Percentiles rank a stretch among this genome's conserved stretches.
phyloP scores from a whole-genome alignment of 2,113 vertebrate species.

The Dipodomys spectabilis region DNA sequence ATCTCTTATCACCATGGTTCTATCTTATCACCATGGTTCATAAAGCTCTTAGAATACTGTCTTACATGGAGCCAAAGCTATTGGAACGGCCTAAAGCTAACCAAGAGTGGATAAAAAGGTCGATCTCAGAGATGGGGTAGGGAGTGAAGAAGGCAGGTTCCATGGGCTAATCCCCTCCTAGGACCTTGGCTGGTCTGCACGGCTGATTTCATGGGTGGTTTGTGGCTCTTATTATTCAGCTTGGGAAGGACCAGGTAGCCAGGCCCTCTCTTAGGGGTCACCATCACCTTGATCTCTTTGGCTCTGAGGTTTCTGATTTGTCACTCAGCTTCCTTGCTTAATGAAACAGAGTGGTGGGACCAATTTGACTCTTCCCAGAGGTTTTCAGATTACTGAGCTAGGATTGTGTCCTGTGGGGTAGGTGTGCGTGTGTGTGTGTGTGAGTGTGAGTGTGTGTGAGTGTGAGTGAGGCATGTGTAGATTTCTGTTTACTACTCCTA shows the following conservation, averaged over 20 bases:
- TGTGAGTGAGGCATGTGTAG: too few relatives aligned
- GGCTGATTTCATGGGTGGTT: background rate
- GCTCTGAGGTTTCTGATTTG: background rate
- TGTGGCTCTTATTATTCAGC: background rate
- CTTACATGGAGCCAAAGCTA: background rate
- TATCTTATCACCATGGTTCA: background rate
- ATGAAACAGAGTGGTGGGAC: background rate
- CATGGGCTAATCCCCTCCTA: background rate
- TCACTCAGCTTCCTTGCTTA: background rate
- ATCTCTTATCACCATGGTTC: background rate
- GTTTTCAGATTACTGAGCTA: background rate
- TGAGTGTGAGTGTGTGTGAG: too few relatives aligned
- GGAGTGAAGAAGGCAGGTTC: background rate
- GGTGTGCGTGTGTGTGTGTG: too few relatives aligned
- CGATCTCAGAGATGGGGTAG: too few relatives aligned
- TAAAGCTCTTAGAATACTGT: background rate
- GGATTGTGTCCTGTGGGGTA: background rate
- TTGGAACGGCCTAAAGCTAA: background rate
- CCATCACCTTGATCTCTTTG: background rate
- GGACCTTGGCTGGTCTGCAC: background rate
- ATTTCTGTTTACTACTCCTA: too few relatives aligned
- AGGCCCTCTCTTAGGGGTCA: background rate
- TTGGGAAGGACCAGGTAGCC: background rate
- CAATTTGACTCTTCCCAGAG: background rate
- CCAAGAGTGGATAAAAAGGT: background rate